Conservation (phyloP, 2,113 vertebrate species). For the Ciconia boyciana region DNA sequence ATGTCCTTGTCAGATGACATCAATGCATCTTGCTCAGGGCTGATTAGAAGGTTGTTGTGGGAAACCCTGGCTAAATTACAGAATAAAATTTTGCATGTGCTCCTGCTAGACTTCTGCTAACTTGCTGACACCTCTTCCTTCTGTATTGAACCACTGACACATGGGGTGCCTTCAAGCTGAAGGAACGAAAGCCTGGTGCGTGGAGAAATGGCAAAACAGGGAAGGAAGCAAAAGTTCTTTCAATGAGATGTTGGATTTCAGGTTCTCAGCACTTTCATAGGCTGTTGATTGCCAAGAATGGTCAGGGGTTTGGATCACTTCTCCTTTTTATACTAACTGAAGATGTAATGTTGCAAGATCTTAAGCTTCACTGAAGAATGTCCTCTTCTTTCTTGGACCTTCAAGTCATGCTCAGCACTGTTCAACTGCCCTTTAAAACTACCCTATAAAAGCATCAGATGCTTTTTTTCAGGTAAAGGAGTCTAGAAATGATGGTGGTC, state of each 20-base stretch:
- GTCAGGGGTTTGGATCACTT: neutral
- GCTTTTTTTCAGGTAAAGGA: neutral
- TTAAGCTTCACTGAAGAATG: neutral
- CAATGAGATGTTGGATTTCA: neutral
- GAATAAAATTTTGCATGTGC: neutral
- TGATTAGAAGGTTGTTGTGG: neutral
- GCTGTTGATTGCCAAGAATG: neutral
- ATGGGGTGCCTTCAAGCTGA: neutral
- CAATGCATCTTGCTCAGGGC: neutral
- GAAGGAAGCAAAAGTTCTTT: neutral
- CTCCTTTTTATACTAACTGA: neutral
- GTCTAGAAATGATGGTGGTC: neutral
- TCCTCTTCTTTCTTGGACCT: neutral
- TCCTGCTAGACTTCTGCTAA: neutral
- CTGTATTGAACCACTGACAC: neutral
- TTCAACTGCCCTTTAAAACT: too few species aligned
- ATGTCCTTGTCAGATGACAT: neutral
- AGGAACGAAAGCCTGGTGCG: neutral
- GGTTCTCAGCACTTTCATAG: neutral
- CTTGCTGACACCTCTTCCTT: neutral
- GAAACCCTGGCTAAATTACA: neutral
- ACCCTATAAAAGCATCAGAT: neutral
- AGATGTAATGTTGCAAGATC: neutral
- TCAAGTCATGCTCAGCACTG: neutral
- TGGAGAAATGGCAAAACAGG: neutral